Evolutionary conservation across 2,888 invertebrate genomes (phyloP).

Genomic region (Tetramorium bicarinatum): DNA sequence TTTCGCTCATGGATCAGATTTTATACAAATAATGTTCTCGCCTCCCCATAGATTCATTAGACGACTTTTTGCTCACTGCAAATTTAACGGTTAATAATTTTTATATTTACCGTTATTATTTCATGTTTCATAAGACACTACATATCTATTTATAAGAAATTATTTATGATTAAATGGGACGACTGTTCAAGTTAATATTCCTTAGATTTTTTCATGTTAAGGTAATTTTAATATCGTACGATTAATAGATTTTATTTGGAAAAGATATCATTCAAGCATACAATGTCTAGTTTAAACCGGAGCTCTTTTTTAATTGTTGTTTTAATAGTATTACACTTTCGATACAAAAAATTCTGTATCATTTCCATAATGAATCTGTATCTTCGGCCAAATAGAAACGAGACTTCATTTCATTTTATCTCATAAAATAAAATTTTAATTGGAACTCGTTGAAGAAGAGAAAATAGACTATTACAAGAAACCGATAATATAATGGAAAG

Average conservation of each 20-base stretch:
- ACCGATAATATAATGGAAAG: slow-evolving; percentile 28
- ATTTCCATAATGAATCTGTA: slow-evolving; percentile 31
- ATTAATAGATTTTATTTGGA: not conserved
- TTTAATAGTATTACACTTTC: slow-evolving; percentile 3
- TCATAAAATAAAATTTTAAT: slow-evolving; percentile 51
- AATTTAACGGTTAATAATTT: not conserved
- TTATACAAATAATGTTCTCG: slow-evolving; percentile 27
- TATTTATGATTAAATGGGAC: not conserved
- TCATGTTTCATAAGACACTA: not conserved
- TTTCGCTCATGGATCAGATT: not conserved
- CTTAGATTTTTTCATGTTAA: not conserved
- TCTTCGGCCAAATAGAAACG: slow-evolving; percentile 16
- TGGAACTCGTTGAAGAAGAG: slow-evolving; percentile 34
- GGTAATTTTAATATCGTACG: not conserved
- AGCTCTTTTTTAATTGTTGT: slow-evolving; percentile 12
- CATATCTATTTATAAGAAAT: not conserved
- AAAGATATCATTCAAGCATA: not conserved
- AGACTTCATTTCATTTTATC: slow-evolving; percentile 22
- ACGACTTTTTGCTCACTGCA: not conserved
- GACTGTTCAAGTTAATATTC: not conserved
- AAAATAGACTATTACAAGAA: slow-evolving; percentile 44
- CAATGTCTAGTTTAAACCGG: not conserved
- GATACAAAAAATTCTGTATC: slow-evolving; percentile 18
- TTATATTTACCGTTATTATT: not conserved
- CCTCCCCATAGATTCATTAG: not conserved